Evolutionary conservation across 2,797 vertebrate genomes (phyloP), one percentile per base, ranked within the genome.

Genomic region (Tangara arthus): DNA sequence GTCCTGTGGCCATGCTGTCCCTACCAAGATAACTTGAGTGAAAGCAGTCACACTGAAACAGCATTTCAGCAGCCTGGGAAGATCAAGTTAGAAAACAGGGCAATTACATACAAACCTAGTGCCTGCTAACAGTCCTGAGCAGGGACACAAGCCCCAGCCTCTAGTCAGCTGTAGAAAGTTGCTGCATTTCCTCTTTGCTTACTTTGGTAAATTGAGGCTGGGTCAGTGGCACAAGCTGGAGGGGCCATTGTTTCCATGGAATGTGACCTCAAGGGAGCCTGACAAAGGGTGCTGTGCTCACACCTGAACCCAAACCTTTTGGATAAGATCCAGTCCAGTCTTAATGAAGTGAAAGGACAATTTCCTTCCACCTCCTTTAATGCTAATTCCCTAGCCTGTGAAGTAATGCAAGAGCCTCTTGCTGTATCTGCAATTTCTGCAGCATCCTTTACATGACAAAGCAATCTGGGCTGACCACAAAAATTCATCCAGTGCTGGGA

Each of bases 391-490:
- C 70, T 66, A 47, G 47, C 23, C 63, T 16, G 66, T 76, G 55
- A 84, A 93, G 37, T 59, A 91, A 93, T 55, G 73, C 70, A 69
- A 35, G n/a, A 63, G 61, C 19, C 52, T 88, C 34, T 15, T 76
- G 85, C 88, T 89, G 77, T 22, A 30, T 49, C 59, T 93, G 82
- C 85, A 78, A 30, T 66, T 95, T 87, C 70, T 91, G 72, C 66
- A 93, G 59, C 63, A 66, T 76, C 56, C 37, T 94, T 93, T 87
- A 63, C 55, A 69, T 76, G 92, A 93, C 93, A 93, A 79, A 94
- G 93, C 63, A 84, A 84, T 63, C 59, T 76, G 70, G 35, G 34
- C 21, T 91, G 88, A 79, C 77, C 80, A 82, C 50, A 82, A 11
- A 61, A 95, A 94, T 52, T 86, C 80, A 81, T 15, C 63, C 77